A percentile compares a stretch with the other conserved stretches of the same genome.
These are phyloP conservation scores for Lepidocolaptes lacrymiger DNA, from an alignment of 2,797 vertebrate genomes.

Conservation along the genomic window DNA sequence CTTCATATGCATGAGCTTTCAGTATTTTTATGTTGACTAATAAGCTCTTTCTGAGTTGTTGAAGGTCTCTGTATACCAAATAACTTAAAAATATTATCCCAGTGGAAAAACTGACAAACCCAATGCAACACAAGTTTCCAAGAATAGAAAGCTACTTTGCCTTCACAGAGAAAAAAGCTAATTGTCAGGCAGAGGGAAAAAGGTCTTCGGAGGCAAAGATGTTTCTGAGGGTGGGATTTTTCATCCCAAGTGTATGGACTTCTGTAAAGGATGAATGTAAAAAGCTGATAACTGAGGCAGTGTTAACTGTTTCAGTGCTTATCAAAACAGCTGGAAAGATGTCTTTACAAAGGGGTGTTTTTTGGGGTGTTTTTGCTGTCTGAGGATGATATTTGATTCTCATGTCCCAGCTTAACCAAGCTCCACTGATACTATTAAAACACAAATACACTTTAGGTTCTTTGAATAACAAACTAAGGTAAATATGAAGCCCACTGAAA, in stretches of 20 bases:
- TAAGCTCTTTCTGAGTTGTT: neutral
- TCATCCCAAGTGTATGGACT: neutral
- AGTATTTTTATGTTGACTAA: neutral
- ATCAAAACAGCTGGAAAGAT: neutral
- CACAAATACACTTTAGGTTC: neutral
- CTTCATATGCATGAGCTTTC: neutral
- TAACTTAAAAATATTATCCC: neutral
- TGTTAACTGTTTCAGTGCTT: neutral
- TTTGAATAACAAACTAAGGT: neutral
- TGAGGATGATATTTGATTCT: neutral
- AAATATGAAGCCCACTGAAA: neutral
- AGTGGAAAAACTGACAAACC: neutral
- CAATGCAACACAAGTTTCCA: neutral
- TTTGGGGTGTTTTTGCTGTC: neutral
- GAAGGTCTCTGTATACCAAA: neutral
- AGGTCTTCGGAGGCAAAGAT: neutral
- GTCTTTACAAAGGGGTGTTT: neutral
- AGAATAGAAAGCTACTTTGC: neutral
- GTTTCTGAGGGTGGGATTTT: neutral
- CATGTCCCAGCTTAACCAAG: neutral
- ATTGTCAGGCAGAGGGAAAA: neutral
- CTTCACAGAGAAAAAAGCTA: neutral
- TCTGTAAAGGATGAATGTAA: neutral
- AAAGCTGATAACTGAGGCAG: neutral
- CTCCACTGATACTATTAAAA: neutral